These are phyloP conservation scores for Oenanthe melanoleuca DNA, from an alignment of 2,113 vertebrate genomes.

Conservation along the genomic window DNA sequence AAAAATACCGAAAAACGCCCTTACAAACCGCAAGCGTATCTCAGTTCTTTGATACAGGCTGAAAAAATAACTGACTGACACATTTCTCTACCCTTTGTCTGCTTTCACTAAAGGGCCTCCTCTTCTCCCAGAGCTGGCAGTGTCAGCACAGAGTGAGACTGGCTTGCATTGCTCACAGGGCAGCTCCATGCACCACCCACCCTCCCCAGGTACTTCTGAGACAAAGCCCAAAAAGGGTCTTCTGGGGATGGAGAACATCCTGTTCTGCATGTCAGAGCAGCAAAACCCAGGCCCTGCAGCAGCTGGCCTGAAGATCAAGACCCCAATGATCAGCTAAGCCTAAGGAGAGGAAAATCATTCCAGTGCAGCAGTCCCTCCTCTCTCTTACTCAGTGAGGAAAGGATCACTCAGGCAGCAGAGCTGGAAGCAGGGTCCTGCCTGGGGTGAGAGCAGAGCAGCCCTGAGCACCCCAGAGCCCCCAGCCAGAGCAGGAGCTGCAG, in stretches of 20 bases:
- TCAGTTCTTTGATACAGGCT: neutral
- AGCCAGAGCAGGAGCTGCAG: neutral
- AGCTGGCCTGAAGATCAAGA: neutral
- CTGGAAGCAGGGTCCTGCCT: neutral
- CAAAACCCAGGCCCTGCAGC: neutral
- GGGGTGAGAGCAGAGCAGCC: neutral
- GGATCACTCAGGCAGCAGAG: neutral
- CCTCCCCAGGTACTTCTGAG: neutral
- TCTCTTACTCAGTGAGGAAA: neutral
- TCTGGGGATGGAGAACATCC: no score
- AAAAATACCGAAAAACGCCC: neutral
- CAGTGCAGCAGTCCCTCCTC: neutral
- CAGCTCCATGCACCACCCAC: neutral
- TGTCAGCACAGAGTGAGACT: neutral
- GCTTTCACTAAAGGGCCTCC: neutral
- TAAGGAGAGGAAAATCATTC: neutral
- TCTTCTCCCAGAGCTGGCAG: neutral
- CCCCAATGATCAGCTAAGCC: neutral
- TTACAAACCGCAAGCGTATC: neutral
- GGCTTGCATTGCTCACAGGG: neutral
- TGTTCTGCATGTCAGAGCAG: neutral
- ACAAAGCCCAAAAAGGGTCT: neutral
- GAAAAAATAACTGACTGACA: neutral
- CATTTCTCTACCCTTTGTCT: slow-evolving; percentile 8
- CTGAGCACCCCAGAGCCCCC: neutral